Evolutionary conservation across 2,113 vertebrate species (phyloP).

Genomic region (Rhinoderma darwinii): DNA sequence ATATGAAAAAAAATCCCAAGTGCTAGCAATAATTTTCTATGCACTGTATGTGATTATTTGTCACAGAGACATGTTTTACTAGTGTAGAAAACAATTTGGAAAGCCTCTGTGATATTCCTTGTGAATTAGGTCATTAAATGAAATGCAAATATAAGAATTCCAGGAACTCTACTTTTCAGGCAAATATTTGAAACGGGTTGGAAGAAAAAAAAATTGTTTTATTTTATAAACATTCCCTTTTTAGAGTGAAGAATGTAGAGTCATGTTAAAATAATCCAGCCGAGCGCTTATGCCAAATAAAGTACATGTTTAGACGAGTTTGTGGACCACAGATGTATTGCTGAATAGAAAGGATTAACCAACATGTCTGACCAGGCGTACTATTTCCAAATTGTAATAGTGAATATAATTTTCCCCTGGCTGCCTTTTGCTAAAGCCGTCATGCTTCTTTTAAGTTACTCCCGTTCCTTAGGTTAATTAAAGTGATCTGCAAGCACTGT

Average conservation of each 20-base stretch:
- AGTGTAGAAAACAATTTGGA: neutral
- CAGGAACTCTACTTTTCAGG: constrained; percentile 16
- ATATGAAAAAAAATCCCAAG: too few relatives aligned
- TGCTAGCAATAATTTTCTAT: too few relatives aligned
- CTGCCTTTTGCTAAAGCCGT: constrained; percentile 59
- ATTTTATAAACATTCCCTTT: constrained; percentile 62
- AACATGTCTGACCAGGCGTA: constrained; percentile 52
- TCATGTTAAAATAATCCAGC: constrained; percentile 62
- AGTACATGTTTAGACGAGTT: constrained; percentile 59
- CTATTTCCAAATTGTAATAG: constrained; percentile 30
- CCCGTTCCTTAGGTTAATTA: constrained; percentile 59
- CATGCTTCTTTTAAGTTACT: constrained; percentile 56
- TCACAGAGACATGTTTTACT: neutral
- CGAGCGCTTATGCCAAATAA: constrained; percentile 60
- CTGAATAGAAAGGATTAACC: constrained; percentile 54
- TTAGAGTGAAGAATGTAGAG: constrained; percentile 54
- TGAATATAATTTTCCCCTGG: constrained; percentile 60
- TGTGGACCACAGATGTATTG: constrained; percentile 43
- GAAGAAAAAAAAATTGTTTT: constrained; percentile 52
- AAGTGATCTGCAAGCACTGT: constrained; percentile 55
- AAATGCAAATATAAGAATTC: constrained; percentile 7
- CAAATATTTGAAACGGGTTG: neutral
- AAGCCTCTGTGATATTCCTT: neutral
- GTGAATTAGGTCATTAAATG: neutral
- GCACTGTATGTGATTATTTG: neutral